Percentiles rank a stretch among this genome's conserved stretches.
Conservation (phyloP, 2,113 vertebrate genomes). For the Pterocles burchelli region DNA sequence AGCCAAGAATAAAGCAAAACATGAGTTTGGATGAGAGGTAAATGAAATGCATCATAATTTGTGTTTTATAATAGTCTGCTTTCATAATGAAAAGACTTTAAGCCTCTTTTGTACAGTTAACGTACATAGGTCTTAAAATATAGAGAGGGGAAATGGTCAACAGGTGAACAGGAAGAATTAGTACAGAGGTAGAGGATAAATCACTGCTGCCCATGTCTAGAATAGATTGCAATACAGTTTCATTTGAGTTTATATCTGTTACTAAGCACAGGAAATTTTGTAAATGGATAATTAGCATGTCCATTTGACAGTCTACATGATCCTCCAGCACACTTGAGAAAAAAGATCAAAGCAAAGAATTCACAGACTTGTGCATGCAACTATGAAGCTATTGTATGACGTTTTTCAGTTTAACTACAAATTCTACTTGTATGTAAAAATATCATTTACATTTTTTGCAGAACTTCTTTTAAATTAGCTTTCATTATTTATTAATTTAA, state of each 20-base stretch:
- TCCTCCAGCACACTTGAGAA: not conserved
- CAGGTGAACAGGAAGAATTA: not conserved
- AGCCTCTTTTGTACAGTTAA: not conserved
- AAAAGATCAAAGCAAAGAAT: constrained; percentile 54
- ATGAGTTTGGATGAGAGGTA: not conserved
- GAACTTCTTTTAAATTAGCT: constrained; percentile 56
- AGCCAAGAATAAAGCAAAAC: not conserved
- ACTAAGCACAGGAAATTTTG: not conserved
- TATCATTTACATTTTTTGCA: constrained; percentile 42
- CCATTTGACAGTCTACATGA: constrained; percentile 54
- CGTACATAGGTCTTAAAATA: not conserved
- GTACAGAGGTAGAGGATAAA: not conserved
- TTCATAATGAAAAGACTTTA: not conserved
- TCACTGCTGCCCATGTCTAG: not conserved
- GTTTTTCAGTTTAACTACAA: constrained; percentile 45
- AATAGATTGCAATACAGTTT: not conserved
- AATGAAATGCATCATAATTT: not conserved
- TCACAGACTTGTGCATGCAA: not conserved
- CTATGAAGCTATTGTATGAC: not conserved
- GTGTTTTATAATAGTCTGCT: not conserved
- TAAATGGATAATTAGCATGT: constrained; percentile 48
- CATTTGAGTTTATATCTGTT: not conserved
- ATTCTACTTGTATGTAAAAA: constrained; percentile 55
- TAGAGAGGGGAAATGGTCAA: not conserved
- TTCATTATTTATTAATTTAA: constrained; percentile 69